Percentiles rank a stretch among this genome's conserved stretches.
Evolutionary conservation across 2,113 vertebrate genomes (phyloP).

Genomic region (Montifringilla adamsi): DNA sequence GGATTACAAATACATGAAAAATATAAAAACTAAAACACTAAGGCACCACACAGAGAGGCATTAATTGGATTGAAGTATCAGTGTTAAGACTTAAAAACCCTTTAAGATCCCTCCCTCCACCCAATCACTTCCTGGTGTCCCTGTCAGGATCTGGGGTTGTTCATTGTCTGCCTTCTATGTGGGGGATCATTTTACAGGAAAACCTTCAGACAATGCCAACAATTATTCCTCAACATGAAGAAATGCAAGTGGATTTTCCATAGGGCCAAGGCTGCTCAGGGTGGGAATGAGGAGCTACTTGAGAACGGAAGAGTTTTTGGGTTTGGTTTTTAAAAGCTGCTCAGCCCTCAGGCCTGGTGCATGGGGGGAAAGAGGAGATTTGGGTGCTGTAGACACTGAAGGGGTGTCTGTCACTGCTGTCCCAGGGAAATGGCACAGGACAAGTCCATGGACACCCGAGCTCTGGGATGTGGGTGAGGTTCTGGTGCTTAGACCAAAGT

Average conservation of each 20-base stretch:
- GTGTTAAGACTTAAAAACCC: background rate
- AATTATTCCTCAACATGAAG: background rate
- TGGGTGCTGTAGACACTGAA: background rate
- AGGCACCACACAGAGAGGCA: background rate
- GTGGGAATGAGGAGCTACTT: fast-evolving
- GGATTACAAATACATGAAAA: background rate
- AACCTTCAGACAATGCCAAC: background rate
- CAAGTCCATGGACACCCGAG: background rate
- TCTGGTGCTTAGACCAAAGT: background rate
- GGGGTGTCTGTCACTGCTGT: background rate
- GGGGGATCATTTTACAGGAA: background rate
- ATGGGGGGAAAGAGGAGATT: background rate
- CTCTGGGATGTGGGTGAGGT: background rate
- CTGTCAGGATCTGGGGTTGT: background rate
- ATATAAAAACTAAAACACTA: background rate
- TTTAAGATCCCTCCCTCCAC: background rate
- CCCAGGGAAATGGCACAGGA: background rate
- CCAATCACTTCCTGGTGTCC: background rate
- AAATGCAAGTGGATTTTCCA: background rate
- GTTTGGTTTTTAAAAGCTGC: background rate
- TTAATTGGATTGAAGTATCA: slow-evolving; percentile 22
- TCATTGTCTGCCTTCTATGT: background rate
- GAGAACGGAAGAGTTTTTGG: background rate
- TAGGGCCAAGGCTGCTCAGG: background rate
- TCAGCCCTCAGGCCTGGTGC: background rate